phyloP scores from a whole-genome alignment of 2,888 invertebrate genomes.

The Eustalomyia histrio region DNA sequence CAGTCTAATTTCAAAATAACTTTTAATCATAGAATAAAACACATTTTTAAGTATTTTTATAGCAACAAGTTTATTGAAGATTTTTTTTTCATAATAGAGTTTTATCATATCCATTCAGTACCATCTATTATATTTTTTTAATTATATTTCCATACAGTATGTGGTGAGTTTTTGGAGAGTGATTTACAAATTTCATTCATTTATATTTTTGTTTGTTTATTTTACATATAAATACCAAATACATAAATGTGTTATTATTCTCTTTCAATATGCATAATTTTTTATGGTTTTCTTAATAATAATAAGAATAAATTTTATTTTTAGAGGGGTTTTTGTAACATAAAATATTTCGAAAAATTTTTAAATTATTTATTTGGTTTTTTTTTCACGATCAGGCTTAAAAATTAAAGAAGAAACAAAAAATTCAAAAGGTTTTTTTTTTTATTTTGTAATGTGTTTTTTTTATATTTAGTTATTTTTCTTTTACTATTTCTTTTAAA shows the following conservation, averaged over 20 bases:
- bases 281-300: slow-evolving; percentile 61
- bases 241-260: slow-evolving; percentile 63
- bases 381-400: slow-evolving; percentile 66
- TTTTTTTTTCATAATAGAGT: slow-evolving; percentile 59
- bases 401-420: slow-evolving; percentile 70
- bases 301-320: slow-evolving; percentile 31
- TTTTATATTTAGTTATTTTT: slow-evolving; percentile 40
- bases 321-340: slow-evolving; percentile 66
- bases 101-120: slow-evolving; percentile 63
- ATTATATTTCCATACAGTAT: slow-evolving; percentile 61
- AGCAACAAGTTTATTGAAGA: slow-evolving; percentile 78
- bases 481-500: slow-evolving; percentile 59
- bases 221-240: slow-evolving; percentile 65
- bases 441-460: slow-evolving; percentile 33
- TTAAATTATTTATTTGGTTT: slow-evolving; percentile 73
- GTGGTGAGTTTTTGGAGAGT: slow-evolving; percentile 64
- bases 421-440: slow-evolving; percentile 62
- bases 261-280: slow-evolving; percentile 57
- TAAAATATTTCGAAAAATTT: slow-evolving; percentile 66
- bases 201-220: slow-evolving; percentile 71
- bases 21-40: slow-evolving; percentile 44
- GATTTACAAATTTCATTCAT: slow-evolving; percentile 68
- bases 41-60: slow-evolving; percentile 64
- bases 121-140: slow-evolving; percentile 60
- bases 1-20: no score